Base-by-base conservation (phyloP, 2,797 vertebrate species). In the Aythya fuligula region DNA sequence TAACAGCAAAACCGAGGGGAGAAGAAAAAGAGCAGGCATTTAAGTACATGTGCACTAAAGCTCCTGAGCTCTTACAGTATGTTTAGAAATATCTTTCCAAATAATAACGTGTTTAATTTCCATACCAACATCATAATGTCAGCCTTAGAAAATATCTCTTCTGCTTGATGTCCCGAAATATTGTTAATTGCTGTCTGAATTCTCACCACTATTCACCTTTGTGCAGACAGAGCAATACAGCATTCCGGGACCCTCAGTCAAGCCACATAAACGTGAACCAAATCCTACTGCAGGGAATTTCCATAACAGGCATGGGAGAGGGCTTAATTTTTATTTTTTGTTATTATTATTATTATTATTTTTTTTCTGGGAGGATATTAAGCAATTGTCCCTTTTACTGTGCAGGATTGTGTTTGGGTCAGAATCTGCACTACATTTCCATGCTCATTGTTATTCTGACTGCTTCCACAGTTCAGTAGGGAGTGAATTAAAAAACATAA, bases 111-210 rank as follows among this genome's bases (percentile, higher is more conserved):
- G 34, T 91, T 90, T 87, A 27, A 92, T 92, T 95, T 77, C 57
- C 80, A 66, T 73, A 75, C 34, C 28, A 73, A 24, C 47, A 25
- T 49, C 22, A 25, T 49, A 49, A 51, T 27, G 5, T 73, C 73
- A 67, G 66, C 11, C 39, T 65, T 72, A 91, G 80, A 91, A 88
- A 78, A 41, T 53, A 90, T 60, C 51, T 84, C 47, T 89, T 84
- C 43, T 70, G 25, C 53, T 38, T 79, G 66, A 89, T 88, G 82
- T 70, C 51, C 89, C 43, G 79, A 84, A 39, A 71, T 88, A 64
- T 73, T 94, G 81, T 75, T 94, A 92, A 91, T 88, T 81, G 71
- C 66, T 81, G 13, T 62, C 73, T 88, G 82, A 93, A 87, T 57
- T 80, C 51, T 95, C 82, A 66, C 76, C 66, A 81, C 47, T 60